Evolutionary conservation across 2,888 invertebrate genomes (phyloP), one percentile per base, ranked within the genome.

Genomic region (Hirtodrosophila confusa): DNA sequence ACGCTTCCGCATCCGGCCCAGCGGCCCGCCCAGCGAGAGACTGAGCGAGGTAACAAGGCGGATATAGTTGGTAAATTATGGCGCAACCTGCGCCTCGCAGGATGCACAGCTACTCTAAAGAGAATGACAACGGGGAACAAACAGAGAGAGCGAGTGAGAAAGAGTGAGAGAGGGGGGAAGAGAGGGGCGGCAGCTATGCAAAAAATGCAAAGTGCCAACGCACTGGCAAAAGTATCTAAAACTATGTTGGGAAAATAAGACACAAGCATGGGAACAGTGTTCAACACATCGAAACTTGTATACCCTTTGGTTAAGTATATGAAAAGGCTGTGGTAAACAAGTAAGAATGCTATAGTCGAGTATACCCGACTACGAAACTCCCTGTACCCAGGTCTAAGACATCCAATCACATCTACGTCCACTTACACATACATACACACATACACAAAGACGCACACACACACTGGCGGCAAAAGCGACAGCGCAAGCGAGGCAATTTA

Each of bases 1-100:
- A 75, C 58, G 69, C 79, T 78, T 82, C 88, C 82, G 82, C 36
- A 75, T 80, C 82, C 86, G 64, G 63, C 48, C 58, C 64, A 75
- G 36, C 55, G 49, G 37, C 63, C 43, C 51, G 57, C 57, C 63
- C 39, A 51, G 58, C 43, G 29, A 44, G 60, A 12, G 53, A 50
- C 41, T 33, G 48, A 53, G 44, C 56, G 67, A 87, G 78, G 71
- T 82, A 85, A 57, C 75, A 75, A 66, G 72, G 76, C 86, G 88
- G 86, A 82, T 88, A 86, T 83, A 82, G 86, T 88, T 82, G 75
- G 82, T 86, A 86, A 82, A 88, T 82, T 82, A 82, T 72, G 64
- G 69, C 68, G 71, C 88, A 87, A 82, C 79, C 88, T 85, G 86
- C 75, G 74, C 67, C 80, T 48, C 61, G 58, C 66, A 55, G 68